Percentiles rank a stretch among this genome's conserved stretches.
phyloP scores from a whole-genome alignment of 1,140 invertebrate species.

The Sminthurides bifidus region DNA sequence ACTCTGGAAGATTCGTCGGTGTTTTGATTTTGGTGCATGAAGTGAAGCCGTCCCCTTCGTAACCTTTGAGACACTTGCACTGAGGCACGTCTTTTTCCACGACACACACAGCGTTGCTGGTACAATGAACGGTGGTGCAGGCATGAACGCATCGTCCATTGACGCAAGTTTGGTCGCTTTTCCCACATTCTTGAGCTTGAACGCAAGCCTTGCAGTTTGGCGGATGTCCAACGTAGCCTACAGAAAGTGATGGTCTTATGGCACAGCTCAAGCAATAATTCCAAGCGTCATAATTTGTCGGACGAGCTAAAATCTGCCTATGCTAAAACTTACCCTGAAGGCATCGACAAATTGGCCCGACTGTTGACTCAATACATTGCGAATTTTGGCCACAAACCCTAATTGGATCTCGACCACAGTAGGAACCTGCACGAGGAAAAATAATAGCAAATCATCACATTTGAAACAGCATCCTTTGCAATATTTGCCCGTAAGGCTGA shows the following conservation, averaged over 20 bases:
- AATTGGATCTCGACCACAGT: slow-evolving; percentile 30
- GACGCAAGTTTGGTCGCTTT: slow-evolving; percentile 55
- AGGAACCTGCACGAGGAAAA: slow-evolving; percentile 23
- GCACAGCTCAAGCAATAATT: too few species aligned
- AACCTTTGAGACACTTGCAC: slow-evolving; percentile 31
- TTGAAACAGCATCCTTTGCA: too few species aligned
- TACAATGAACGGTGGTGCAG: slow-evolving; percentile 27
- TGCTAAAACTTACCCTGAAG: slow-evolving; percentile 51
- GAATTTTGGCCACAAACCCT: slow-evolving; percentile 30
- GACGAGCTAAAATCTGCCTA: too few species aligned
- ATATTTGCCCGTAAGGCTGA: too few species aligned
- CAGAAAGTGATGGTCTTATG: too few species aligned
- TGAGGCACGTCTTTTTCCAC: slow-evolving; percentile 26
- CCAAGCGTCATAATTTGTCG: too few species aligned
- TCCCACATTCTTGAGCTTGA: slow-evolving; percentile 61
- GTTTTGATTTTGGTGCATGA: slow-evolving; percentile 29
- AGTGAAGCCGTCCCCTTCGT: slow-evolving; percentile 54
- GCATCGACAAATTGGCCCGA: slow-evolving; percentile 29
- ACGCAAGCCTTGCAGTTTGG: slow-evolving; percentile 65
- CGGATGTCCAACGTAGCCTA: slow-evolving; percentile 60
- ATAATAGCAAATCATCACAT: too few species aligned
- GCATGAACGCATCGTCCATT: slow-evolving; percentile 36
- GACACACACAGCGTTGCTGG: slow-evolving; percentile 29
- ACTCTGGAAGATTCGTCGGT: slow-evolving; percentile 57
- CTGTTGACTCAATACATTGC: slow-evolving; percentile 30